Conservation (phyloP, 2,113 vertebrate genomes). For the Trachemys scripta region DNA sequence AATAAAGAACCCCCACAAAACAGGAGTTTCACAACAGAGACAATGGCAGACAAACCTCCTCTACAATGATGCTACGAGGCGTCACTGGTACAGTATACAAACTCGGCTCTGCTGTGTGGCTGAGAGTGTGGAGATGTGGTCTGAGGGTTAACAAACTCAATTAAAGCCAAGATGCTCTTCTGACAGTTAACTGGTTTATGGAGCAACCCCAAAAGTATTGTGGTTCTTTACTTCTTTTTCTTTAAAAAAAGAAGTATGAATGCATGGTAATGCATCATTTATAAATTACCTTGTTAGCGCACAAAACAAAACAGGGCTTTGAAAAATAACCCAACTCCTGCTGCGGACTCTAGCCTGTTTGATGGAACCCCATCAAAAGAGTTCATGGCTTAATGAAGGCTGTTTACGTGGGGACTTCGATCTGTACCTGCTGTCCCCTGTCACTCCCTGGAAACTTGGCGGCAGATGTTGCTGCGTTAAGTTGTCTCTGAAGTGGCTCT, state of each 20-base stretch:
- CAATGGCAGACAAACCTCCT: not conserved
- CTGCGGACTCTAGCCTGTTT: slow-evolving; percentile 76
- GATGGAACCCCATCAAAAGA: slow-evolving; percentile 87
- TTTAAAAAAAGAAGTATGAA: slow-evolving; percentile 38
- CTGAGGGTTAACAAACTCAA: slow-evolving; percentile 61
- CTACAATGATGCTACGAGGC: not conserved
- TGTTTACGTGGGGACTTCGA: slow-evolving; percentile 80
- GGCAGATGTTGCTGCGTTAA: slow-evolving; percentile 92
- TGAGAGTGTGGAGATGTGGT: not conserved
- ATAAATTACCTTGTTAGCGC: slow-evolving; percentile 85
- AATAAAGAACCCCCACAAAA: not conserved
- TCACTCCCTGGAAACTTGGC: slow-evolving; percentile 89
- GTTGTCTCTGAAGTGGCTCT: slow-evolving; percentile 96
- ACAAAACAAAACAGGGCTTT: slow-evolving; percentile 85
- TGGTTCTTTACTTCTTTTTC: slow-evolving; percentile 36
- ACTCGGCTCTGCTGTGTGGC: not conserved
- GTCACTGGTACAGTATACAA: rapidly evolving
- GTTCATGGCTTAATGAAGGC: slow-evolving; percentile 78
- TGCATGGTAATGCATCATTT: slow-evolving; percentile 85
- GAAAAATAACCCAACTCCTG: slow-evolving; percentile 85
- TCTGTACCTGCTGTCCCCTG: slow-evolving; percentile 91
- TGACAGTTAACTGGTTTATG: slow-evolving; percentile 28
- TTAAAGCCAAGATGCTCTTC: slow-evolving; percentile 38
- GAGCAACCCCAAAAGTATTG: slow-evolving; percentile 37
- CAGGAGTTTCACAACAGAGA: not conserved